Conservation (phyloP, 2,888 invertebrate genomes). For the Smittia sp. region DNA sequence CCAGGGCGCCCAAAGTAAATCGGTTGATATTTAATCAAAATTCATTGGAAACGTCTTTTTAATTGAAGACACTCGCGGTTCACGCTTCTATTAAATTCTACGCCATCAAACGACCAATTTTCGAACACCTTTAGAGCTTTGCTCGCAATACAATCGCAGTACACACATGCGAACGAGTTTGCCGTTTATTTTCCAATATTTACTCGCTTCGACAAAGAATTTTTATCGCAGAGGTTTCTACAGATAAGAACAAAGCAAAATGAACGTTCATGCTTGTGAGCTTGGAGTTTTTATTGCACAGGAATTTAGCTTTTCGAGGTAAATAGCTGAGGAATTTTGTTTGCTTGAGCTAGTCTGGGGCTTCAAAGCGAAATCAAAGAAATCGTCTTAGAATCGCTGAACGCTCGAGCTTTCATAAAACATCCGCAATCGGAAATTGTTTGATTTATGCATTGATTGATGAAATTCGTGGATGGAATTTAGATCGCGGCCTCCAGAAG, state of each 20-base stretch:
- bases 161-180: background rate
- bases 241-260: background rate
- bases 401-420: no score
- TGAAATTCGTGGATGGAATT: background rate
- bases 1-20: background rate
- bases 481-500: background rate
- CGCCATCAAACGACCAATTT: background rate
- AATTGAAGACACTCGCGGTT: slow-evolving; percentile 1
- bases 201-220: background rate
- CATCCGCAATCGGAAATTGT: background rate
- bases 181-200: background rate
- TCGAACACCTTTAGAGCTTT: background rate
- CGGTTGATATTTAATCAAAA: slow-evolving; percentile 17
- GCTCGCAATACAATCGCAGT: background rate
- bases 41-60: background rate
- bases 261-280: background rate
- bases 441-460: slow-evolving; percentile 9
- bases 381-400: no score
- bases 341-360: background rate
- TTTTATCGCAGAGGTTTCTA: slow-evolving; percentile 3
- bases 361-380: background rate
- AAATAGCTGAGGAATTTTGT: background rate
- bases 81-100: background rate
- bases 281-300: background rate
- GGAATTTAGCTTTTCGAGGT: background rate